These are phyloP conservation scores for Meteorus cinctellus DNA, from an alignment of 2,888 invertebrate genomes.

Conservation along the genomic window DNA sequence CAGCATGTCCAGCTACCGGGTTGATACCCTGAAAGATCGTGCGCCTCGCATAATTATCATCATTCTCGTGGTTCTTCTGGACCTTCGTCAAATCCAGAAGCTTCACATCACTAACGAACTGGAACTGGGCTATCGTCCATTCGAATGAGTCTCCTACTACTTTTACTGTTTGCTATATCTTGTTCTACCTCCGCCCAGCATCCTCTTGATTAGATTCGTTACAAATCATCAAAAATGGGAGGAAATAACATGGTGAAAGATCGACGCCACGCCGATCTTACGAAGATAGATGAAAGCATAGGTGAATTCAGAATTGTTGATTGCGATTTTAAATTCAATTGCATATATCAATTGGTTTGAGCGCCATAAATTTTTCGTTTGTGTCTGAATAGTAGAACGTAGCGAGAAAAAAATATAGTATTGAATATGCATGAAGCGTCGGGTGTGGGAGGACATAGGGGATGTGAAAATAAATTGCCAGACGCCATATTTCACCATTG, in stretches of 20 bases:
- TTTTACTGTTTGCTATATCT: not conserved
- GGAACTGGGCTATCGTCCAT: constrained; percentile 33
- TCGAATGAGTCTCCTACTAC: not conserved
- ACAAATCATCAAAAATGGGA: no score
- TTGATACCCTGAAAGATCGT: constrained; percentile 36
- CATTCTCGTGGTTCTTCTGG: constrained; percentile 42
- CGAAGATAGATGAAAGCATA: not conserved
- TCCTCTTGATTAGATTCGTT: no score
- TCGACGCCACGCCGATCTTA: not conserved
- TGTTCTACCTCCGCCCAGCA: no score
- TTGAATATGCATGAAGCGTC: constrained; percentile 26
- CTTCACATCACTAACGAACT: constrained; percentile 47
- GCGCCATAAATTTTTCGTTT: not conserved
- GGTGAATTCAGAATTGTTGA: not conserved
- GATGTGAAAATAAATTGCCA: constrained; percentile 24
- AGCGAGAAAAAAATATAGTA: not conserved
- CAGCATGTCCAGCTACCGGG: constrained; percentile 25
- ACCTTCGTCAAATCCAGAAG: constrained; percentile 46
- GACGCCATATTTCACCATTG: constrained; percentile 23
- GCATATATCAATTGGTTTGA: constrained; percentile 4
- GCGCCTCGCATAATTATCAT: constrained; percentile 48
- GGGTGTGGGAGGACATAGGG: not conserved
- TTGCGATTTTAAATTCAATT: not conserved
- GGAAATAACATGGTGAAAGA: no score
- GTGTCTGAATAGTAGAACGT: not conserved